These are phyloP conservation scores for Stenolophus ochropezus DNA, from an alignment of 2,888 invertebrate species.

Conservation along the genomic window DNA sequence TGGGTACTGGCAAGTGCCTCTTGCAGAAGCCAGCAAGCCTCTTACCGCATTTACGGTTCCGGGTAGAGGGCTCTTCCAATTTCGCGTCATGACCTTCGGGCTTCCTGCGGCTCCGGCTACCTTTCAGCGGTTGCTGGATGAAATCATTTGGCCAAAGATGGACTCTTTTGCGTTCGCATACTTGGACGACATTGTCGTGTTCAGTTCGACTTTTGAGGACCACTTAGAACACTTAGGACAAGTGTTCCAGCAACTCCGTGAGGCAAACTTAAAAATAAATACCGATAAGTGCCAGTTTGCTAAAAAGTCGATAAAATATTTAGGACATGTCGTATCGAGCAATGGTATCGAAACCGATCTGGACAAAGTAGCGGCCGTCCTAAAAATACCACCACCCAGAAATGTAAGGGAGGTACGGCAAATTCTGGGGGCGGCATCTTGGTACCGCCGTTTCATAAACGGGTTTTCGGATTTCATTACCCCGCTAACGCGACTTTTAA, in stretches of 20 bases:
- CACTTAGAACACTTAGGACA: conserved; percentile 58
- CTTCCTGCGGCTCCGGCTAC: neutral
- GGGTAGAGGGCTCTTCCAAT: neutral
- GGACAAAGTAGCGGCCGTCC: conserved; percentile 53
- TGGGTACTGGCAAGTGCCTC: no score
- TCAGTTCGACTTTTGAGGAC: conserved; percentile 54
- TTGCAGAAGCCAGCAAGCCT: neutral
- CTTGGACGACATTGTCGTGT: conserved; percentile 65
- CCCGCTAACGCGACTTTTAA: conserved; percentile 62
- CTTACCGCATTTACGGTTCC: neutral
- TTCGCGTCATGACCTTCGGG: neutral
- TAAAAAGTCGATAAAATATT: conserved; percentile 57
- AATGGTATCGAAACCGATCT: conserved; percentile 52
- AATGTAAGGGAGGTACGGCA: conserved; percentile 62
- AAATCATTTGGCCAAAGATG: no score
- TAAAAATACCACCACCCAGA: neutral
- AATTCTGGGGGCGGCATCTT: conserved; percentile 66
- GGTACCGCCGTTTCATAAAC: conserved; percentile 66
- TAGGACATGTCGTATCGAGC: conserved; percentile 61
- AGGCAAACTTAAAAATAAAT: conserved; percentile 61
- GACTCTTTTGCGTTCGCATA: conserved; percentile 19
- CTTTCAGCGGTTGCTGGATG: no score
- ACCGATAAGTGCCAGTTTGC: conserved; percentile 63
- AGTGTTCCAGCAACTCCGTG: conserved; percentile 60
- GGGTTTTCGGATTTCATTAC: conserved; percentile 61